These are phyloP conservation scores for Menidia menidia DNA, from an alignment of 2,797 vertebrate genomes.

Conservation along the genomic window DNA sequence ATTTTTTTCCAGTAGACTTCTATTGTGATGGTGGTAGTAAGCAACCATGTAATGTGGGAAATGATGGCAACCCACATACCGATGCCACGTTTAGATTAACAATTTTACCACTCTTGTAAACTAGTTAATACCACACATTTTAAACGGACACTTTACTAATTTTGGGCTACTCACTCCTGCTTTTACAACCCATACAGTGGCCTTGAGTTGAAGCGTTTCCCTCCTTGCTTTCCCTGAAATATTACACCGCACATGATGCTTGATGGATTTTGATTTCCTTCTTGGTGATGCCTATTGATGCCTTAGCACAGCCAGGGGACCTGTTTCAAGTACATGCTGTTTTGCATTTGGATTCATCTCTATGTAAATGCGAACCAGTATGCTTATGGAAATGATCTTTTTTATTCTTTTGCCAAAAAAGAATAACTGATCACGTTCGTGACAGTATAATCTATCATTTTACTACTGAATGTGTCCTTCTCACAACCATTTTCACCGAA, in stretches of 20 bases:
- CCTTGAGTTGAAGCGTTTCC: conserved; percentile 26
- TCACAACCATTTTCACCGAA: conserved; percentile 41
- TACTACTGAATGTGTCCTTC: conserved; percentile 38
- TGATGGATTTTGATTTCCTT: conserved; percentile 57
- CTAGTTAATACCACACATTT: neutral
- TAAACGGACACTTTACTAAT: conserved; percentile 35
- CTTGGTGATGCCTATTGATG: conserved; percentile 55
- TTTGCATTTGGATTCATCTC: conserved; percentile 74
- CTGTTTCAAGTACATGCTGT: conserved; percentile 52
- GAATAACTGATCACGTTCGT: conserved; percentile 52
- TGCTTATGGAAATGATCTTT: conserved; percentile 65
- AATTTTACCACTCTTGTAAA: too few relatives aligned
- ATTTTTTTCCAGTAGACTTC: neutral
- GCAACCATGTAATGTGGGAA: neutral
- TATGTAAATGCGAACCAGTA: conserved; percentile 77
- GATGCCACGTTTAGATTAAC: neutral
- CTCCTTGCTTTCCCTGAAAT: conserved; percentile 33
- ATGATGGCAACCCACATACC: neutral
- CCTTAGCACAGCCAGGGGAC: conserved; percentile 45
- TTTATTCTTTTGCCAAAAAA: conserved; percentile 35
- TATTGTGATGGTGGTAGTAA: neutral
- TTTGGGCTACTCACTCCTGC: conserved; percentile 31
- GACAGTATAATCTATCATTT: conserved; percentile 61
- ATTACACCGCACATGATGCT: conserved; percentile 56
- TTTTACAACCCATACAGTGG: conserved; percentile 38